Percentiles rank a stretch among this genome's conserved stretches.
These are phyloP conservation scores for Drosophila gunungcola DNA, from an alignment of 1,140 invertebrate species.

Conservation along the genomic window DNA sequence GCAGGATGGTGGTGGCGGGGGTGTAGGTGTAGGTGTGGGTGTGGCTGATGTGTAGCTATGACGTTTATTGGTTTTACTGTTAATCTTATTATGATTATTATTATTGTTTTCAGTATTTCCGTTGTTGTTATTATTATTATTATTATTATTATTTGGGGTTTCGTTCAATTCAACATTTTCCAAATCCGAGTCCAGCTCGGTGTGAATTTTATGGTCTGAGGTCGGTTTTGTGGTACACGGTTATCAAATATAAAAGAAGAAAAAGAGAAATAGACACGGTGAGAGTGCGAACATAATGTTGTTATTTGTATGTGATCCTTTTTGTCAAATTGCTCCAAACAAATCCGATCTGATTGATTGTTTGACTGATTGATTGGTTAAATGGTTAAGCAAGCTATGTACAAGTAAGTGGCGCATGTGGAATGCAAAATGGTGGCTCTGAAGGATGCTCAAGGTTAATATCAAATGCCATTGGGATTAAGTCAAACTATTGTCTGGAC, in stretches of 20 bases:
- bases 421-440: constrained; percentile 20
- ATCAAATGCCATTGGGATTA: constrained; percentile 43
- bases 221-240: constrained; percentile 75
- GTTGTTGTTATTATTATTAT: constrained; percentile 64
- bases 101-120: constrained; percentile 47
- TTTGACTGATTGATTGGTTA: constrained; percentile 32
- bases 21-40: constrained; percentile 24
- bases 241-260: constrained; percentile 82
- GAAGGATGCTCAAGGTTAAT: constrained; percentile 33
- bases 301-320: constrained; percentile 12
- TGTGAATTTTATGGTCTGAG: constrained; percentile 81
- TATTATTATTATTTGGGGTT: constrained; percentile 68
- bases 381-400: constrained; percentile 67
- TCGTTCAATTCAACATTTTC: constrained; percentile 84
- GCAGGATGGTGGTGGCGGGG: constrained; percentile 18
- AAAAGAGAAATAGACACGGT: constrained; percentile 79
- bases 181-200: constrained; percentile 82
- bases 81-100: constrained; percentile 70
- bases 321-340: constrained; percentile 22
- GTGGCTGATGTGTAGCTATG: constrained; percentile 61
- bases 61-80: constrained; percentile 69
- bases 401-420: constrained; percentile 39
- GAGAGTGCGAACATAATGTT: constrained; percentile 75
- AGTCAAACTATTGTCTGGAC: constrained; percentile 35
- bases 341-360: background rate